Evolutionary conservation across 2,888 invertebrate genomes (phyloP).

Genomic region (Sarcophaga caerulescens): DNA sequence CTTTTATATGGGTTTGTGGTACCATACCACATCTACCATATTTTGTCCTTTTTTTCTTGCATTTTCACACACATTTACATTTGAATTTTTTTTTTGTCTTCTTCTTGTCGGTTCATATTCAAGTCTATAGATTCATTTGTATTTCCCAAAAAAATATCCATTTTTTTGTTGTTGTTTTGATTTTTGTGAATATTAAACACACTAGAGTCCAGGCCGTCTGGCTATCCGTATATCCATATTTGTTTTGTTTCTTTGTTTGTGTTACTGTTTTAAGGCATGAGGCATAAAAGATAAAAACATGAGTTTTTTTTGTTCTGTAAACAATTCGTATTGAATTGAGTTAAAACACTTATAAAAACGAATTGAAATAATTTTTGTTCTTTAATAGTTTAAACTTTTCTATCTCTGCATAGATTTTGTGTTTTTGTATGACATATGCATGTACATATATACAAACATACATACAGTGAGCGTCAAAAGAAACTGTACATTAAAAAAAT

Average conservation of each 20-base stretch:
- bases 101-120: background rate
- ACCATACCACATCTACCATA: background rate
- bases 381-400: background rate
- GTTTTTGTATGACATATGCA: conserved; percentile 28
- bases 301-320: background rate
- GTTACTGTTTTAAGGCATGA: background rate
- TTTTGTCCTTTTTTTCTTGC: background rate
- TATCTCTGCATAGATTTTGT: conserved; percentile 15
- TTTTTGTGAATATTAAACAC: background rate
- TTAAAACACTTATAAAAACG: background rate
- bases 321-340: conserved; percentile 47
- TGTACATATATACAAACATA: conserved; percentile 7
- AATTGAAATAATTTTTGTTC: background rate
- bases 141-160: background rate
- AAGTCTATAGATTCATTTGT: background rate
- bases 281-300: conserved; percentile 16
- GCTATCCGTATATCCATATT: background rate
- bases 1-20: conserved; percentile 17
- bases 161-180: background rate
- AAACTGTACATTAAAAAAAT: no score
- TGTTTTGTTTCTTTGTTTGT: background rate
- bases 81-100: background rate
- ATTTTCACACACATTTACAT: conserved; percentile 4
- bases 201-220: background rate
- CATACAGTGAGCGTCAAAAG: background rate